These are phyloP conservation scores for Percopsis omiscomaycus DNA, from an alignment of 2,797 vertebrate species.

Conservation along the genomic window DNA sequence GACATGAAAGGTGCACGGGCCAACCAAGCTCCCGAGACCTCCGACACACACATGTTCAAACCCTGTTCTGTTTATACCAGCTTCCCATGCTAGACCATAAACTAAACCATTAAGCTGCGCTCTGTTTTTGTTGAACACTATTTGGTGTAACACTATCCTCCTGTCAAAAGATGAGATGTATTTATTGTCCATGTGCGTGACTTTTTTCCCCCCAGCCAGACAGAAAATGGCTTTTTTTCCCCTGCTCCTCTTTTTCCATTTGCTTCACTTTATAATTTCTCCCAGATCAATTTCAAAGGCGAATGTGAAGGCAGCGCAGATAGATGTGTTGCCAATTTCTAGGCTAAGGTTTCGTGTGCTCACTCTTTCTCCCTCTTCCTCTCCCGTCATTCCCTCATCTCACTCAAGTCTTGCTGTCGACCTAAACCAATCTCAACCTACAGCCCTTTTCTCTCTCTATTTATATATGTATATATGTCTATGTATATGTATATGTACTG, in stretches of 20 bases:
- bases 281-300: conserved; percentile 66
- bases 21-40: conserved; percentile 9
- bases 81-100: conserved; percentile 22
- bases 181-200: conserved; percentile 47
- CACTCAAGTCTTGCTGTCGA: background rate
- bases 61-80: conserved; percentile 34
- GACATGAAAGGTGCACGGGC: conserved; percentile 56
- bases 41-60: conserved; percentile 35
- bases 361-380: conserved; percentile 18
- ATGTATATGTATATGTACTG: background rate
- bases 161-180: conserved; percentile 46
- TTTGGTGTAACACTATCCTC: conserved; percentile 38
- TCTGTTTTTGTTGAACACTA: conserved; percentile 32
- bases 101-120: conserved; percentile 3
- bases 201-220: conserved; percentile 43
- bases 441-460: background rate
- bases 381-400: background rate
- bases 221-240: conserved; percentile 22
- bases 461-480: background rate
- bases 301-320: conserved; percentile 27
- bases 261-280: conserved; percentile 51
- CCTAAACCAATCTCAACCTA: no score
- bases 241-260: conserved; percentile 35
- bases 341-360: conserved; percentile 35
- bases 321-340: conserved; percentile 56